Evolutionary conservation across 2,888 invertebrate species (phyloP).

Genomic region (Nomada ferruginata): DNA sequence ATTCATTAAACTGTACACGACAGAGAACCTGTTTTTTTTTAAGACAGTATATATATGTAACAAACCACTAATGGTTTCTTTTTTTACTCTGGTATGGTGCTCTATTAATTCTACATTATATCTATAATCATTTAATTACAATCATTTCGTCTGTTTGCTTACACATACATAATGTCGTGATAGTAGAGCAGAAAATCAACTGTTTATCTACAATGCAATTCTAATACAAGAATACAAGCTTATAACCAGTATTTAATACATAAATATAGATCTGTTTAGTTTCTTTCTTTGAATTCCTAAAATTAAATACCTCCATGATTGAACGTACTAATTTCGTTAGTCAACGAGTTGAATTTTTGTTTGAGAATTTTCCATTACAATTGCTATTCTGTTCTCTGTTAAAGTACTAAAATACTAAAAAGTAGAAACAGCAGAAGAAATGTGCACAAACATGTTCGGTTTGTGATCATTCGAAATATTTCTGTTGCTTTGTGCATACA

Average conservation of each 20-base stretch:
- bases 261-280: neutral
- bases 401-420: slow-evolving; percentile 11
- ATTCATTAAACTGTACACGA: slow-evolving; percentile 8
- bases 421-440: slow-evolving; percentile 15
- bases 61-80: slow-evolving; percentile 37
- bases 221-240: slow-evolving; percentile 35
- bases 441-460: slow-evolving; percentile 18
- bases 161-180: slow-evolving; percentile 22
- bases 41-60: slow-evolving; percentile 30
- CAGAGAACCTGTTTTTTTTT: slow-evolving; percentile 27
- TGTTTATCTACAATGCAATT: slow-evolving; percentile 50
- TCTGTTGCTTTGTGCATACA: slow-evolving; percentile 18
- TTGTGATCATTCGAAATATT: slow-evolving; percentile 25
- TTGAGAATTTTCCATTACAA: slow-evolving; percentile 1
- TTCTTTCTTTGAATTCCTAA: neutral
- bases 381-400: neutral
- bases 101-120: slow-evolving; percentile 54
- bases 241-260: slow-evolving; percentile 34
- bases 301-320: neutral
- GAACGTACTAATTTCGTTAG: neutral
- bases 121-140: slow-evolving; percentile 52
- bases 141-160: slow-evolving; percentile 27
- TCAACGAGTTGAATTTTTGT: neutral
- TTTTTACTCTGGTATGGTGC: slow-evolving; percentile 57
- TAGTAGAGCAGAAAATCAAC: slow-evolving; percentile 45